Evolutionary conservation across 2,888 invertebrate species (phyloP), one percentile per base, ranked within the genome.

Genomic region (Drosophila koepferae): DNA sequence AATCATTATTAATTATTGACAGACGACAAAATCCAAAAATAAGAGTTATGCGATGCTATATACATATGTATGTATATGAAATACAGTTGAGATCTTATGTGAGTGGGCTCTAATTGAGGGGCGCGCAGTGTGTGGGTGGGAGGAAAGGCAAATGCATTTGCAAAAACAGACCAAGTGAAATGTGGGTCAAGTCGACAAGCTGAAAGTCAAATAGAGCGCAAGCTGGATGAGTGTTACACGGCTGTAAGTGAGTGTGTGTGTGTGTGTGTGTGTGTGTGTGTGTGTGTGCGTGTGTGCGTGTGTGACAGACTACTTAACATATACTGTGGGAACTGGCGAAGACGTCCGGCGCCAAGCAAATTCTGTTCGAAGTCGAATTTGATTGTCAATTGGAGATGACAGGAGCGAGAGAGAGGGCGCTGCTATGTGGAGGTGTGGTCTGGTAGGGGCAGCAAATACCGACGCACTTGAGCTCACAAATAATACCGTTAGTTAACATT

Each of bases 401-500:
- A 43, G 41, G 12, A 23, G 12, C 6, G 10, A 8, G 44, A 16
- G 12, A 8, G 28, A 28, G 48, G 4, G 3, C 3, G 48, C 6
- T 38, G 16, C 16, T 23, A 23, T 23, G 7, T 46, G 31, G 14
- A 31, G 43, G 44, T 28, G 9, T 48, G 48, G 36, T 40, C 9
- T 3, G 10, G 44, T 41, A 10, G 38, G 53, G 41, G 44, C 14
- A 38, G 41, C 59, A 40, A 44, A 62, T 54, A 58, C 46, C 54
- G 55, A 55, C 61, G 59, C 72, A 83, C 79, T 83, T 82, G 74
- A 75, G 85, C 72, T 71, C 51, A 72, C 77, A 77, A 82, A 87
- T 82, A 85, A 89, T 89, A 78, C 85, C 75, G 74, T 82, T 82
- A 89, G 88, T 87, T 89, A 89, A 82, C 82, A 82, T 87, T 89